Base-by-base conservation (phyloP, 2,797 vertebrate genomes). In the Crenichthys baileyi region DNA sequence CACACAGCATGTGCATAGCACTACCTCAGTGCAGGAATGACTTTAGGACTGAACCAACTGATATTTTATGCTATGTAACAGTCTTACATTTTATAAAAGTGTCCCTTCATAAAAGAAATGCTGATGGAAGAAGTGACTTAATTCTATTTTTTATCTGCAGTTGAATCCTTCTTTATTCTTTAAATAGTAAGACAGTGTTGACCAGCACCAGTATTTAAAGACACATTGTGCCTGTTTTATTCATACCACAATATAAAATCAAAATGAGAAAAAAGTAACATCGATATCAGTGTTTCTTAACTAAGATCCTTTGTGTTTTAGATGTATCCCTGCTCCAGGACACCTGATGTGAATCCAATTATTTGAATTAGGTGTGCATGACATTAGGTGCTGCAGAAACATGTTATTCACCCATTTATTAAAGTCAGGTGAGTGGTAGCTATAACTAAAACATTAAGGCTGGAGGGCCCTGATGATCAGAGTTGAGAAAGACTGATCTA, bases 1-100 rank as follows among this genome's bases (percentile, higher is more conserved):
- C 82, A 73, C 88, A 83, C 89, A 55, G 75, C n/a, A 56, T 80
- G 83, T 72, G 73, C 68, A 90, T 70, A 76, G 73, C 5, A 1
- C 72, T 76, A 9, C 46, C 50, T 81, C 70, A 73, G 58, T 75
- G 29, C 60, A 20, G 46, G 29, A 48, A 75, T 74, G 31, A 74
- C 61, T 79, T 56, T 75, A 63, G 39, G 31, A 63, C 31, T 61
- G 81, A 87, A 78, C 12, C 11, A 39, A 83, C 55, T 79, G 24
- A 29, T 67, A 75, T 63, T 58, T 12, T 26, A 5, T 63, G 20
- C 63, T 50, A 41, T 70, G 26, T 44, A 72, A 55, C 22, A 68
- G 13, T 63, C 81, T 75, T 9, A 12, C 22, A 44, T 61, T 51
- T 75, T 15, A 46, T 78, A 48, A 76, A 31, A 61, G 55, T 7